Percentiles rank a stretch among this genome's conserved stretches.
phyloP scores from a whole-genome alignment of 1,140 invertebrate genomes.

The Archegozetes longisetosus region DNA sequence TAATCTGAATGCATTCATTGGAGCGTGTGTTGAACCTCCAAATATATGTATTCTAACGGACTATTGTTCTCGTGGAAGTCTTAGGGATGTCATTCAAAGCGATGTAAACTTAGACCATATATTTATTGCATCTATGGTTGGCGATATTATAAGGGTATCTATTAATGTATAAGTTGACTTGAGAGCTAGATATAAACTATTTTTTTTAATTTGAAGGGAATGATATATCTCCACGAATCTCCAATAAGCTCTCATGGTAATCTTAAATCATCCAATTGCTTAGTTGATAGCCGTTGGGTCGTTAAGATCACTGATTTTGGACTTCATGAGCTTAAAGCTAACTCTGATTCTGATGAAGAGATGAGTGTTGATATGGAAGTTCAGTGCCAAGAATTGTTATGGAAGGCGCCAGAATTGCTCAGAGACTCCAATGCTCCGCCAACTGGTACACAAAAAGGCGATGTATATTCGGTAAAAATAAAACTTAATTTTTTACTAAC shows the following conservation, averaged over 20 bases:
- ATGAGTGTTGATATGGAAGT: too few species aligned
- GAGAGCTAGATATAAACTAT: too few species aligned
- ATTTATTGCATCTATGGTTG: constrained; percentile 83
- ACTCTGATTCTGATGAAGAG: constrained; percentile 43
- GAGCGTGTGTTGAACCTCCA: constrained; percentile 54
- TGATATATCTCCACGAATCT: constrained; percentile 85
- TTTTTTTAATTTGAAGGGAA: too few species aligned
- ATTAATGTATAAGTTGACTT: too few species aligned
- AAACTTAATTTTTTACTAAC: too few species aligned
- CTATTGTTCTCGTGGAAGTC: constrained; percentile 88
- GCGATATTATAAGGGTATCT: constrained; percentile 92
- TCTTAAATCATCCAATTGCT: constrained; percentile 83
- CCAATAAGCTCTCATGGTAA: constrained; percentile 77
- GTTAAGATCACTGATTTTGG: constrained; percentile 88
- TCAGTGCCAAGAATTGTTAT: constrained; percentile 76
- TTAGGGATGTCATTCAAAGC: constrained; percentile 81
- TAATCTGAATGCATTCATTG: constrained; percentile 93
- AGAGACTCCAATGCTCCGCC: constrained; percentile 39
- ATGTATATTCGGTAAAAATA: too few species aligned
- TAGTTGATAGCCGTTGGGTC: constrained; percentile 86
- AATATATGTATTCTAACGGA: constrained; percentile 74
- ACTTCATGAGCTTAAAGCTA: constrained; percentile 56
- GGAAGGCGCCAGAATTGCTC: constrained; percentile 88
- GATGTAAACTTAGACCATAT: constrained; percentile 88
- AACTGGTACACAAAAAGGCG: background rate